A percentile compares a stretch with the other conserved stretches of the same genome.
phyloP scores from a whole-genome alignment of 2,113 vertebrate genomes.

The Solenodon paradoxus region DNA sequence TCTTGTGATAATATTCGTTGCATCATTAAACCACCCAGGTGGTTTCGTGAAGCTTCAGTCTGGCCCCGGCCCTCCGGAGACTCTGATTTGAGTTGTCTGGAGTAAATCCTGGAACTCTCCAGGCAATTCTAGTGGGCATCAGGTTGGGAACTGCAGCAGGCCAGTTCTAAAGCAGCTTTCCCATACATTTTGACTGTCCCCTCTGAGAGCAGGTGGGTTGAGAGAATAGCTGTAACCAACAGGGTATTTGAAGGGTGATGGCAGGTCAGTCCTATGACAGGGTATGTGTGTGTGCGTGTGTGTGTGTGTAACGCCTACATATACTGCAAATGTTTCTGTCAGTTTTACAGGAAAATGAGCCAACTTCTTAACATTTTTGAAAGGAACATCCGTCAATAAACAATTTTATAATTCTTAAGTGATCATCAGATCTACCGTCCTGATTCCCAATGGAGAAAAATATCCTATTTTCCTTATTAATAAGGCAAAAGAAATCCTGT shows the following conservation, averaged over 20 bases:
- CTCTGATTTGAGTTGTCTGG: not conserved
- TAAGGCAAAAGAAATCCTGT: too few species aligned
- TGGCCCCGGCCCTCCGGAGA: not conserved
- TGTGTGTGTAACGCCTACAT: not conserved
- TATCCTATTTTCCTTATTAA: too few species aligned
- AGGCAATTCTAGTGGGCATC: not conserved
- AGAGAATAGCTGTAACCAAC: not conserved
- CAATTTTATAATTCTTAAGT: too few species aligned
- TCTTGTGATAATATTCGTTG: not conserved
- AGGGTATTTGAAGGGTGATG: not conserved
- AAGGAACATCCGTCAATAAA: too few species aligned
- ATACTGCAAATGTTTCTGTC: too few species aligned
- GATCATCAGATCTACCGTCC: too few species aligned
- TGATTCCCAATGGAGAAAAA: too few species aligned
- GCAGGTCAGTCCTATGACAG: not conserved
- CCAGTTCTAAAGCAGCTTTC: not conserved
- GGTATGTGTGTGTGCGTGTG: not conserved
- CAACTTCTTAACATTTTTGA: too few species aligned
- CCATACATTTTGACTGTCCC: too few species aligned
- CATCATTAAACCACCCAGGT: not conserved
- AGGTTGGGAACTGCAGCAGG: not conserved
- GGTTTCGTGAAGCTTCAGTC: not conserved
- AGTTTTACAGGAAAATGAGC: too few species aligned
- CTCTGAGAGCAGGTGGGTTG: not conserved
- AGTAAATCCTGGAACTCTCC: not conserved